Conservation (phyloP, 2,113 vertebrate species). For the Sebastes fasciatus region DNA sequence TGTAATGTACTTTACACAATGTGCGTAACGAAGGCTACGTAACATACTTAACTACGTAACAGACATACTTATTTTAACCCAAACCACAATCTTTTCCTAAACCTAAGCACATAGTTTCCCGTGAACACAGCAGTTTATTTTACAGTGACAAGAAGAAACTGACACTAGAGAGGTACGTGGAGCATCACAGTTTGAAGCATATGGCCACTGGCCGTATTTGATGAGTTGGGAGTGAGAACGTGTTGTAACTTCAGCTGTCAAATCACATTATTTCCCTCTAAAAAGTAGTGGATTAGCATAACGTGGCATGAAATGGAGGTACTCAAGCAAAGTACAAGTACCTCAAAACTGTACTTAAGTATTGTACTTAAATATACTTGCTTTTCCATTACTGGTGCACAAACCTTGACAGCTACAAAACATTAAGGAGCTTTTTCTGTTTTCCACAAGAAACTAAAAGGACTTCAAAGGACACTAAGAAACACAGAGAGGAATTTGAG, state of each 20-base stretch:
- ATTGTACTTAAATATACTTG: not conserved
- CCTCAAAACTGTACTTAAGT: not conserved
- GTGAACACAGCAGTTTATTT: too few relatives aligned
- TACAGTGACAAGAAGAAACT: too few relatives aligned
- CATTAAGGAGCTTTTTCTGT: slow-evolving; percentile 4
- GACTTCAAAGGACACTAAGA: not conserved
- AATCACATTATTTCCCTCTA: not conserved
- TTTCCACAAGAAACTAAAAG: slow-evolving; percentile 1
- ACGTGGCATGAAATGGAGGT: not conserved
- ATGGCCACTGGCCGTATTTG: too few relatives aligned
- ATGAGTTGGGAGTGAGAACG: too few relatives aligned
- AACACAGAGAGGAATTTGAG: slow-evolving; percentile 3
- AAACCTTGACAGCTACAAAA: not conserved
- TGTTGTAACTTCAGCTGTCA: not conserved
- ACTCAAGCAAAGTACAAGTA: not conserved
- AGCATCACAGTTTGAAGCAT: too few relatives aligned
- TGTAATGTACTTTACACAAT: too few relatives aligned
- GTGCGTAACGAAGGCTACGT: too few relatives aligned
- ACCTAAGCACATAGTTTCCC: too few relatives aligned
- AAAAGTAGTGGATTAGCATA: not conserved
- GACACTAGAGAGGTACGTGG: too few relatives aligned
- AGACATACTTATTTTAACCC: too few relatives aligned
- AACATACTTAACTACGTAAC: too few relatives aligned
- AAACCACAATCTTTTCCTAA: too few relatives aligned
- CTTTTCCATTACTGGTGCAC: not conserved